Percentiles rank a stretch among this genome's conserved stretches.
Evolutionary conservation across 2,888 invertebrate species (phyloP).

Genomic region (Bunonema sp.): DNA sequence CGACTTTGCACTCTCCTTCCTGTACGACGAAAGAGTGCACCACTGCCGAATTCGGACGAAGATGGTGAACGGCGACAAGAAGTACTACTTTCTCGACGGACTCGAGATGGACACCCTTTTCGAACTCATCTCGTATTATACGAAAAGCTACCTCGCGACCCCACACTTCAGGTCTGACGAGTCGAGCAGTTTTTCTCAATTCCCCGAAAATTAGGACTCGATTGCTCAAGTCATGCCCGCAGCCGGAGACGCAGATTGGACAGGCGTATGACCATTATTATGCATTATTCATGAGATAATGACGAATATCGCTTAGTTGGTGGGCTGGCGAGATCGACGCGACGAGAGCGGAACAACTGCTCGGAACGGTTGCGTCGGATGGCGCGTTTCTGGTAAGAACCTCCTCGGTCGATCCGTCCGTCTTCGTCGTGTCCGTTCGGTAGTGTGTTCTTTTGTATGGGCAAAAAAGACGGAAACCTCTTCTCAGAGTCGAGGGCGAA

Average conservation of each 20-base stretch:
- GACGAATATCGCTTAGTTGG: conserved; percentile 20
- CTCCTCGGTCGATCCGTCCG: conserved; percentile 68
- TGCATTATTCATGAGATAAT: too few relatives aligned
- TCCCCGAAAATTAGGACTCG: too few relatives aligned
- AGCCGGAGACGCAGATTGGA: conserved; percentile 11
- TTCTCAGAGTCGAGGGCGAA: conserved; percentile 66
- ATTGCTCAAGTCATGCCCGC: too few relatives aligned
- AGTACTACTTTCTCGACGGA: conserved; percentile 39
- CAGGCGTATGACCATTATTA: conserved; percentile 2
- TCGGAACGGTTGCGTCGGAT: conserved; percentile 63
- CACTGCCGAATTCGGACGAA: conserved; percentile 38
- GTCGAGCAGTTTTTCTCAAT: too few relatives aligned
- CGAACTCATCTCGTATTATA: conserved; percentile 42
- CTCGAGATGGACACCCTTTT: conserved; percentile 40
- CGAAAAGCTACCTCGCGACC: too few relatives aligned
- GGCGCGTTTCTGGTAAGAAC: conserved; percentile 86
- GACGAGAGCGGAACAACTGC: conserved; percentile 58
- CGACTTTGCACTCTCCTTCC: conserved; percentile 81
- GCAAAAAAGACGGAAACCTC: not conserved
- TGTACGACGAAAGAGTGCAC: conserved; percentile 48
- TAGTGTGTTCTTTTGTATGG: conserved; percentile 41
- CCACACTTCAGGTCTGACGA: too few relatives aligned
- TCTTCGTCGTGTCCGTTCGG: conserved; percentile 86
- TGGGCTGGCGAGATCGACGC: too few relatives aligned
- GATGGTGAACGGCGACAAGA: conserved; percentile 35